A percentile compares a stretch with the other conserved stretches of the same genome.
phyloP scores from a whole-genome alignment of 1,140 invertebrate species.

The Bombus pascuorum region DNA sequence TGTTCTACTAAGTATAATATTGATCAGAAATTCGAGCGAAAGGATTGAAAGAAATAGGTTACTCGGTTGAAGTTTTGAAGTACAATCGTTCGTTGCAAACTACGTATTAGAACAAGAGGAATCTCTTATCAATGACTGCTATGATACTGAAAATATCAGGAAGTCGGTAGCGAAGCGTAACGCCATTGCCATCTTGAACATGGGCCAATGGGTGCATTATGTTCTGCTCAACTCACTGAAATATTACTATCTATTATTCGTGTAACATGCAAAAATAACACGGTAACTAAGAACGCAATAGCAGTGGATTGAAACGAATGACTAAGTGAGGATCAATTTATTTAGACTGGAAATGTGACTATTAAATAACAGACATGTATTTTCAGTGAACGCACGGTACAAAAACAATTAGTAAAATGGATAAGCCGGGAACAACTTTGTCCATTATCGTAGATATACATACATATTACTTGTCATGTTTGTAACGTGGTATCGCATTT shows the following conservation, averaged over 20 bases:
- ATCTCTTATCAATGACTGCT: background rate
- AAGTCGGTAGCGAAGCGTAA: slow-evolving; percentile 17
- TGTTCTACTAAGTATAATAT: background rate
- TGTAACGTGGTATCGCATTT: background rate
- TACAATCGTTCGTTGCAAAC: background rate
- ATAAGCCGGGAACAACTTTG: slow-evolving; percentile 39
- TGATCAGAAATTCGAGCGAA: background rate
- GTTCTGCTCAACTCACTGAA: slow-evolving; percentile 4
- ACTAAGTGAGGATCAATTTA: background rate
- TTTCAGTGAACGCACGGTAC: background rate
- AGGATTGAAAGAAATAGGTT: background rate
- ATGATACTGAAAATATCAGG: background rate
- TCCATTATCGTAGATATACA: slow-evolving; percentile 46
- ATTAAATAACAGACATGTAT: slow-evolving; percentile 19
- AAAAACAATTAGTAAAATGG: slow-evolving; percentile 52
- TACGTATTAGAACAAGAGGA: slow-evolving; percentile 1
- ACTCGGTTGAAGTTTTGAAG: background rate
- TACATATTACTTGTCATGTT: slow-evolving; percentile 21
- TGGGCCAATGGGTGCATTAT: slow-evolving; percentile 36
- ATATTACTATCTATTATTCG: background rate
- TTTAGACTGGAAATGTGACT: background rate
- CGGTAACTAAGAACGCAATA: background rate
- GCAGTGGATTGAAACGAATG: background rate
- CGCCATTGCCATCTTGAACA: slow-evolving; percentile 27
- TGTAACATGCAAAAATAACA: slow-evolving; percentile 3